Percentiles rank a stretch among this genome's conserved stretches.
phyloP scores from a whole-genome alignment of 2,888 invertebrate genomes.

The Rhingia campestris region DNA sequence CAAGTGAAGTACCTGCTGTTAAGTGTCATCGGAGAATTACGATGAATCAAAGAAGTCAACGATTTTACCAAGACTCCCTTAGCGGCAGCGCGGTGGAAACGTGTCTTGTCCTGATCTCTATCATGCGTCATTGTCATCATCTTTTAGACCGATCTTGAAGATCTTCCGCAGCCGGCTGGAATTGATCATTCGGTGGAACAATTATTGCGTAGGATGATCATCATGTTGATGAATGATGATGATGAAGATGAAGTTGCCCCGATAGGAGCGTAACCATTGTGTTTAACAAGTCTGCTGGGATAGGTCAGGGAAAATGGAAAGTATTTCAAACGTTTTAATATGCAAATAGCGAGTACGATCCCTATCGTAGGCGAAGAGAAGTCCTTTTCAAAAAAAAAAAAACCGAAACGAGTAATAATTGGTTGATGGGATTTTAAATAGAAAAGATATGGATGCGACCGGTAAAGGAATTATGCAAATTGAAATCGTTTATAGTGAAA shows the following conservation, averaged over 20 bases:
- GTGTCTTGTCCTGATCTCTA: constrained; percentile 60
- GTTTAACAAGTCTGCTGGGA: constrained; percentile 48
- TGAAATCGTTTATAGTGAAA: constrained; percentile 35
- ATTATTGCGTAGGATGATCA: constrained; percentile 62
- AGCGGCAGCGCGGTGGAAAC: not conserved
- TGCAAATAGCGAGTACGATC: constrained; percentile 60
- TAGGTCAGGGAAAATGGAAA: constrained; percentile 70
- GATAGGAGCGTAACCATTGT: constrained; percentile 44
- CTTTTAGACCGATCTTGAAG: constrained; percentile 42
- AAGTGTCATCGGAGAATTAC: constrained; percentile 68
- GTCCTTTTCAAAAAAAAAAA: constrained; percentile 10
- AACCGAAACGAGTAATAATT: constrained; percentile 37
- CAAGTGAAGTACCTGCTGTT: constrained; percentile 72
- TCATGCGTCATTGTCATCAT: constrained; percentile 42
- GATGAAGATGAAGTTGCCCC: constrained; percentile 36
- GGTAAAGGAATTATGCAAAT: constrained; percentile 66
- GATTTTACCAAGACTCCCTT: constrained; percentile 20
- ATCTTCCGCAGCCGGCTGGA: constrained; percentile 13
- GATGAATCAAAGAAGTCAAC: constrained; percentile 64
- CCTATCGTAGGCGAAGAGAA: constrained; percentile 45
- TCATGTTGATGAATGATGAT: constrained; percentile 30
- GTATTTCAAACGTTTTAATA: constrained; percentile 53
- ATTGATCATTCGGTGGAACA: constrained; percentile 49
- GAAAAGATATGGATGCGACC: constrained; percentile 20
- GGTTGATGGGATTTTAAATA: constrained; percentile 50